phyloP scores from a whole-genome alignment of 2,888 invertebrate species.

The Celastrina argiolus region DNA sequence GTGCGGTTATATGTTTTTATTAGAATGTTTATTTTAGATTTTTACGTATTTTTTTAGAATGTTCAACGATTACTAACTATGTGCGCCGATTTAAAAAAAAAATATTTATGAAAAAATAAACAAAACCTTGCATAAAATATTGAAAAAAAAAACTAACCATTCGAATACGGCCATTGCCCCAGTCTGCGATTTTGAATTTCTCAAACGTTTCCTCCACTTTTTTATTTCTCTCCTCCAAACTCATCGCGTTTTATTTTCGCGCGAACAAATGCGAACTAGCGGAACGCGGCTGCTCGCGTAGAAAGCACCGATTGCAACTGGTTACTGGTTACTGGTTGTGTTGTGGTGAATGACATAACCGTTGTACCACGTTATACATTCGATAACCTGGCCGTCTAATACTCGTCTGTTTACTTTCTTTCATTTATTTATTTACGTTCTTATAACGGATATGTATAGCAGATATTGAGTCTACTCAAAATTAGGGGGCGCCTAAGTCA shows the following conservation, averaged over 20 bases:
- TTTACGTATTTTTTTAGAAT: no score
- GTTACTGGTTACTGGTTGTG: constrained; percentile 7
- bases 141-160: constrained; percentile 48
- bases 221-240: constrained; percentile 63
- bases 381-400: not conserved
- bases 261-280: constrained; percentile 49
- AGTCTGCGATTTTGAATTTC: constrained; percentile 64
- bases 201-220: constrained; percentile 68
- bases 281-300: constrained; percentile 53
- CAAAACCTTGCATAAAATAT: not conserved
- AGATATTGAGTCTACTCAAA: not conserved
- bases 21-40: not conserved
- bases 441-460: not conserved
- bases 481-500: not conserved
- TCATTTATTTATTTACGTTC: not conserved
- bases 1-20: not conserved
- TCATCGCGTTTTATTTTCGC: constrained; percentile 61
- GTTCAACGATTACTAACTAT: no score
- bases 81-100: no score
- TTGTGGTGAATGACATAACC: constrained; percentile 12
- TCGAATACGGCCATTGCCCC: constrained; percentile 54
- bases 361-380: not conserved
- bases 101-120: no score
- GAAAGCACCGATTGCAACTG: constrained; percentile 52
- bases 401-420: not conserved